Percentiles rank a stretch among this genome's conserved stretches.
phyloP scores from a whole-genome alignment of 2,797 vertebrate genomes.

The Prionace glauca region DNA sequence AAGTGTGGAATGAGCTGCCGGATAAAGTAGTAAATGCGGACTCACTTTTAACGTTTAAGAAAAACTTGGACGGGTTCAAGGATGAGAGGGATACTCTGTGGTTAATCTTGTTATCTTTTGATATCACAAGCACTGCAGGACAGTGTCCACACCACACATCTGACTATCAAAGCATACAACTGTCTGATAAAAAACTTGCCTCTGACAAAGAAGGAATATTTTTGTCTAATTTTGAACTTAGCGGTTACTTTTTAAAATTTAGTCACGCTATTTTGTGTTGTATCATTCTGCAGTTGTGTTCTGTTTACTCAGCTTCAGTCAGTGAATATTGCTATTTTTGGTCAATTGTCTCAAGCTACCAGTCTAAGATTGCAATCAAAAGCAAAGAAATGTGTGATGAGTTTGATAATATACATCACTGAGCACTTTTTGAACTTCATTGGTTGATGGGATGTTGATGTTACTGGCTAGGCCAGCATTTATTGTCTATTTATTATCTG shows the following conservation, averaged over 20 bases:
- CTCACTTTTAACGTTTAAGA: too few species aligned
- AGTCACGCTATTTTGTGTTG: background rate
- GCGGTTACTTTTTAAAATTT: background rate
- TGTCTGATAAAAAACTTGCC: background rate
- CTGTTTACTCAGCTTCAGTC: background rate
- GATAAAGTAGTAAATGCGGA: too few species aligned
- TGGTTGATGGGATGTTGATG: too few species aligned
- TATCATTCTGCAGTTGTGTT: background rate
- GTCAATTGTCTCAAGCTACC: background rate
- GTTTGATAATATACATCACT: background rate
- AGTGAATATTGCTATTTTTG: background rate
- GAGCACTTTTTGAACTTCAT: background rate
- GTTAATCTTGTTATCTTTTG: background rate
- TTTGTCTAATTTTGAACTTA: background rate
- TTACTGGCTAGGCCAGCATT: too few species aligned
- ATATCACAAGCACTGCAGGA: background rate
- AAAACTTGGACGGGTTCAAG: too few species aligned
- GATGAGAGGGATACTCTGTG: too few species aligned
- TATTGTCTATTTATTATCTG: too few species aligned
- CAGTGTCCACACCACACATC: background rate
- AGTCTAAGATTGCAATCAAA: background rate
- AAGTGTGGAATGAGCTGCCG: too few species aligned
- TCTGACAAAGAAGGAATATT: background rate
- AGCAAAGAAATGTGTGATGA: background rate
- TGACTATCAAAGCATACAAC: background rate